Evolutionary conservation across 2,113 vertebrate genomes (phyloP).

Genomic region (Sorex araneus): DNA sequence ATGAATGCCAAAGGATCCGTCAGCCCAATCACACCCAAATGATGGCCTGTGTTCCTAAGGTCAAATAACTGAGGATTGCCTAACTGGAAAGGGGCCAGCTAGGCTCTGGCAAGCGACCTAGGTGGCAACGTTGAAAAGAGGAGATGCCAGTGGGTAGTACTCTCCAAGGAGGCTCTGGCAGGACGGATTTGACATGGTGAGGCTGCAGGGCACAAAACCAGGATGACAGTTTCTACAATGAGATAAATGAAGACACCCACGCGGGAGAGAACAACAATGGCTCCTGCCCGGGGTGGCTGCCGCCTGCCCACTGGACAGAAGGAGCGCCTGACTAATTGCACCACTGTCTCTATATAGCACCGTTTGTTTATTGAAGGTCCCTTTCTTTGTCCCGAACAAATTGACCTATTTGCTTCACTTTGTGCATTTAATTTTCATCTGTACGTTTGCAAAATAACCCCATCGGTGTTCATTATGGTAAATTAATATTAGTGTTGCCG

Average conservation of each 20-base stretch:
- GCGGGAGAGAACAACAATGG: slow-evolving; percentile 53
- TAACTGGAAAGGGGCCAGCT: slow-evolving; percentile 40
- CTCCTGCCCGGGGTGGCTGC: slow-evolving; percentile 44
- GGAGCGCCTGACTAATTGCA: slow-evolving; percentile 81
- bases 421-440: slow-evolving; percentile 87
- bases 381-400: slow-evolving; percentile 87
- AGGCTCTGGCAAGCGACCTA: slow-evolving; percentile 32
- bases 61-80: slow-evolving; percentile 31
- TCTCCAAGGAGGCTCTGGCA: slow-evolving; percentile 44
- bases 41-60: background rate
- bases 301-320: slow-evolving; percentile 64
- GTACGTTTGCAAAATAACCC: slow-evolving; percentile 79
- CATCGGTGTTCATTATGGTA: slow-evolving; percentile 86
- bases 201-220: slow-evolving; percentile 55
- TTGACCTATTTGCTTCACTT: slow-evolving; percentile 90
- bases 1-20: background rate
- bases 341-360: slow-evolving; percentile 67
- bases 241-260: slow-evolving; percentile 72
- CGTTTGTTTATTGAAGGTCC: slow-evolving; percentile 85
- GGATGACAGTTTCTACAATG: slow-evolving; percentile 54
- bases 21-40: background rate
- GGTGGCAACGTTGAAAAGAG: slow-evolving; percentile 48
- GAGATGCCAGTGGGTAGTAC: background rate
- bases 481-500: slow-evolving; percentile 89
- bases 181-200: slow-evolving; percentile 10